Conservation (phyloP, 2,113 vertebrate species). For the Mystacornis crossleyi region DNA sequence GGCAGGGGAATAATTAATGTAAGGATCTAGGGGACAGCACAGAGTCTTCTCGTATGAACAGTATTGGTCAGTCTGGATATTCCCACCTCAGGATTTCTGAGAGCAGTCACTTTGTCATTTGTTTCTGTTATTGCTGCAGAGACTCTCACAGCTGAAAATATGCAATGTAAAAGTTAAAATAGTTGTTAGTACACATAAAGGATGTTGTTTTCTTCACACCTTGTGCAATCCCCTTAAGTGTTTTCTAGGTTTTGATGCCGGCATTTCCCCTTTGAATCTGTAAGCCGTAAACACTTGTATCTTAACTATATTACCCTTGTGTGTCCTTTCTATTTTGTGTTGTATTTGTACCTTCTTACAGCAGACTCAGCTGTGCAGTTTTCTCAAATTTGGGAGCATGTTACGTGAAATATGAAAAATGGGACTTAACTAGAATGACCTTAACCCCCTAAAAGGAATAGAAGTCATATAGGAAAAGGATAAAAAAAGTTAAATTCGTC, state of each 20-base stretch:
- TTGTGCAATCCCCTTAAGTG: rapidly evolving
- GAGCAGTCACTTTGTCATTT: not conserved
- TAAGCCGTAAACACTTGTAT: not conserved
- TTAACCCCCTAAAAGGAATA: not conserved
- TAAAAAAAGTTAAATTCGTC: not conserved
- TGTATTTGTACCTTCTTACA: not conserved
- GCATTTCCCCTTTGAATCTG: not conserved
- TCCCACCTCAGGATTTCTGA: not conserved
- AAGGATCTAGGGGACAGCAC: not conserved
- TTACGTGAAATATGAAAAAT: not conserved
- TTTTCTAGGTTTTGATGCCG: not conserved
- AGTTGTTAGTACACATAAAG: not conserved
- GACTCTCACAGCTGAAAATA: not conserved
- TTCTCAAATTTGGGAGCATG: not conserved
- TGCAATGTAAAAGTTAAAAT: not conserved
- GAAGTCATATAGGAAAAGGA: not conserved
- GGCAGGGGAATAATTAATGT: not conserved
- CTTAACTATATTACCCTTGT: not conserved
- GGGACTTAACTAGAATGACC: not conserved
- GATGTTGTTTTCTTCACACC: not conserved
- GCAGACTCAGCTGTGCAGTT: not conserved
- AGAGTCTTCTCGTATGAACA: not conserved
- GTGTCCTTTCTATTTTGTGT: not conserved
- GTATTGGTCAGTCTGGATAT: not conserved
- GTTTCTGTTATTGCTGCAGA: not conserved